These are phyloP conservation scores for western clawed frog (Xenopus tropicalis) DNA, from an alignment of 2,113 vertebrate genomes.

Conservation along the genomic window UCB_Xtro_10.0 CM004446.2:57196501-57197000, in stretches of 20 bases:
- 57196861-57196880: slow-evolving; percentile 52
- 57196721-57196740: slow-evolving; percentile 11
- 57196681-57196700: slow-evolving; percentile 20
- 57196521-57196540: neutral
- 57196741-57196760: slow-evolving; percentile 29
- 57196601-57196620: neutral
- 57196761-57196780: slow-evolving; percentile 38
- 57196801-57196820: slow-evolving; percentile 50
- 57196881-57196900: slow-evolving; percentile 49
- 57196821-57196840: slow-evolving; percentile 47
- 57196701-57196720: slow-evolving; percentile 13
- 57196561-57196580: neutral
- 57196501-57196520: too few species aligned
- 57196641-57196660: slow-evolving; percentile 13
- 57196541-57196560: neutral
- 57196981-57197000: slow-evolving; percentile 58
- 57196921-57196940: slow-evolving; percentile 36
- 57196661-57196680: slow-evolving; percentile 17
- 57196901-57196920: slow-evolving; percentile 43
- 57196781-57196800: slow-evolving; percentile 42
- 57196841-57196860: slow-evolving; percentile 55
- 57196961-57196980: slow-evolving; percentile 66
- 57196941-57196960: slow-evolving; percentile 50
- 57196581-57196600: neutral
- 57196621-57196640: neutral